Percentiles rank a stretch among this genome's conserved stretches.
Conservation (phyloP, 2,797 vertebrate genomes). For the Sarcophilus harrisii region DNA sequence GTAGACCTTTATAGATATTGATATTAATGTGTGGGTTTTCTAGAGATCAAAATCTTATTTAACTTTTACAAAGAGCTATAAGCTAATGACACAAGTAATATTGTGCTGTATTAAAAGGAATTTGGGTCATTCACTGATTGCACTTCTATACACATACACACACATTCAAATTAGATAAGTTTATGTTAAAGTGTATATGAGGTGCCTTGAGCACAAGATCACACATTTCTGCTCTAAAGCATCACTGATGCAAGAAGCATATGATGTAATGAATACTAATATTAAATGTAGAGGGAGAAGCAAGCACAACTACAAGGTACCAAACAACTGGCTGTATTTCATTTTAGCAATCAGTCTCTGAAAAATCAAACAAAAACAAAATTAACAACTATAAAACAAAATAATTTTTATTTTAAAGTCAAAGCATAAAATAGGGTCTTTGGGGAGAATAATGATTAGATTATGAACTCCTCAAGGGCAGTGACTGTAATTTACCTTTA, state of each 20-base stretch:
- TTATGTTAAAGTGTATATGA: neutral
- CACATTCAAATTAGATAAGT: neutral
- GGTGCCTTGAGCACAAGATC: neutral
- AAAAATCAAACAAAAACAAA: neutral
- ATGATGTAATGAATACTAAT: neutral
- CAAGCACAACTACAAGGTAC: neutral
- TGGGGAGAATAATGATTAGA: neutral
- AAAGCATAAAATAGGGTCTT: neutral
- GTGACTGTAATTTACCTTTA: neutral
- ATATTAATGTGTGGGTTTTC: neutral
- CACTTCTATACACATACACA: neutral
- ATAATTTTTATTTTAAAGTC: too few relatives aligned
- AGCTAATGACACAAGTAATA: too few relatives aligned
- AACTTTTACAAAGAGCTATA: neutral
- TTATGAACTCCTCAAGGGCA: neutral
- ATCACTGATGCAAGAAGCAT: neutral
- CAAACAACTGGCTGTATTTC: conserved; percentile 12
- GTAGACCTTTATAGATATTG: neutral
- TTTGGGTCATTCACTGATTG: neutral
- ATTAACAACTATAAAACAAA: neutral
- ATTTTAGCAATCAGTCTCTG: neutral
- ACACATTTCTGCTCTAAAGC: neutral
- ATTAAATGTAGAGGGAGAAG: conserved; percentile 1
- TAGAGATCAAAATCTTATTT: neutral
- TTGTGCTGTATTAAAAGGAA: neutral